Base-by-base conservation (phyloP, 2,113 vertebrate genomes). In the Daubentonia madagascariensis region DNA sequence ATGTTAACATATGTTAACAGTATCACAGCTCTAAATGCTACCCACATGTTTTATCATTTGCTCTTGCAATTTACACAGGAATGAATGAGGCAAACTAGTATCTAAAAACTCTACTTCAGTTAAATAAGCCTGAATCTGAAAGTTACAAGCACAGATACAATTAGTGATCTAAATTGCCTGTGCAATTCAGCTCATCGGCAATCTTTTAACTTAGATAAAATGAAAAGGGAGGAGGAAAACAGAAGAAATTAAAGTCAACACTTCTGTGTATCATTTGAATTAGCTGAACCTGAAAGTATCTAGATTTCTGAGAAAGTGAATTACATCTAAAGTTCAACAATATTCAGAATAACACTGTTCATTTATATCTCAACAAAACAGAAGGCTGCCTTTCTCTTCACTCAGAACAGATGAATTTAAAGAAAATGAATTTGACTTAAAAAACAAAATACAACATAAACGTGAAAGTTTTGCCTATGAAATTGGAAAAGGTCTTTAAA, bases 1-100 rank as follows among this genome's bases (percentile, higher is more conserved):
- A 30, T 18, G 23, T 40, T 80, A 93, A 95, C 59, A 92, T 20
- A 54, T 30, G 11, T 72, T 45, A 52, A 72, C 13, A 37, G 59
- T 76, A 94, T 14, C 52, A 80, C 25, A 83, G 54, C n/a, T 94
- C 88, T 86, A 86, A 89, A 94, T 65, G 59, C 67, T 57, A 81
- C 17, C 54, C 28, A 73, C 57, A 91, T 0, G 86, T 9, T 40
- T 92, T n/a, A 72, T 43, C 32, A 25, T 3, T 22, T 75, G 32
- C 50, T 79, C 87, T 22, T 68, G 13, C 61, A 83, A 88, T 57
- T 81, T 61, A 67, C 22, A 78, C n/a, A 83, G 61, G 59, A 96
- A 85, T 40, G 22, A 94, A 94, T 8, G 16, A 28, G 48, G 7
- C 43, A 91, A 95, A 68, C 43, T 40, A 45, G 2, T 63, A 78